These are phyloP conservation scores for Dicranocentrus wangi DNA, from an alignment of 2,888 invertebrate species.

Conservation along the genomic window DNA sequence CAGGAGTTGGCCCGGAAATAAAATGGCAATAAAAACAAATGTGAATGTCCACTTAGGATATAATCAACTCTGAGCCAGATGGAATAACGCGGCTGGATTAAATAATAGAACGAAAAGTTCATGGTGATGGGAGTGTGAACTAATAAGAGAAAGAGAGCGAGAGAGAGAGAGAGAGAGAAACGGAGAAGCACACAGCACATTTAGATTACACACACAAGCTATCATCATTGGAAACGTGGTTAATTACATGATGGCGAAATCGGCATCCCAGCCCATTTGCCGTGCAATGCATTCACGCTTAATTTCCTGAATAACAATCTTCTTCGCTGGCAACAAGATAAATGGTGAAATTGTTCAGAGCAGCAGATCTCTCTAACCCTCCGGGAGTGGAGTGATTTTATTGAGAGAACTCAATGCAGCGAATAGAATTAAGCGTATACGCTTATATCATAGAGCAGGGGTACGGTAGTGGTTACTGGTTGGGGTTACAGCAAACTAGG, in stretches of 20 bases:
- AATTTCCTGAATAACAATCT: slow-evolving; percentile 62
- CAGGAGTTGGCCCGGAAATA: slow-evolving; percentile 62
- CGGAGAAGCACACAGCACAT: slow-evolving; percentile 8
- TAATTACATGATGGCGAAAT: slow-evolving; percentile 60
- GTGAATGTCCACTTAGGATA: slow-evolving; percentile 63
- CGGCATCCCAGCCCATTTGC: slow-evolving; percentile 51
- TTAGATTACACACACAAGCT: slow-evolving; percentile 10
- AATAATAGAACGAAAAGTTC: slow-evolving; percentile 53
- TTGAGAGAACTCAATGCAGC: slow-evolving; percentile 33
- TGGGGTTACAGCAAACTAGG: too few relatives aligned
- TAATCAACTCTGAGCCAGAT: slow-evolving; percentile 61
- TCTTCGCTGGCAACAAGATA: slow-evolving; percentile 49
- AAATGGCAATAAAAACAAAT: slow-evolving; percentile 63
- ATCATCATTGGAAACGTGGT: slow-evolving; percentile 53
- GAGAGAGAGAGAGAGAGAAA: neutral
- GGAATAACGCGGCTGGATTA: slow-evolving; percentile 54
- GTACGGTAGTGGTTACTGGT: neutral
- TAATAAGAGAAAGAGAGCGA: neutral
- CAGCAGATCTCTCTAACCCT: slow-evolving; percentile 30
- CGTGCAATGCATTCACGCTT: slow-evolving; percentile 56
- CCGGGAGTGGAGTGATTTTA: slow-evolving; percentile 32
- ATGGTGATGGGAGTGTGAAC: slow-evolving; percentile 29
- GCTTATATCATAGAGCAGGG: neutral
- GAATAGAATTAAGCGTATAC: neutral
- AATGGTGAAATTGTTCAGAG: slow-evolving; percentile 48